Conservation (phyloP, 2,888 invertebrate species). For the Stramonita haemastoma region DNA sequence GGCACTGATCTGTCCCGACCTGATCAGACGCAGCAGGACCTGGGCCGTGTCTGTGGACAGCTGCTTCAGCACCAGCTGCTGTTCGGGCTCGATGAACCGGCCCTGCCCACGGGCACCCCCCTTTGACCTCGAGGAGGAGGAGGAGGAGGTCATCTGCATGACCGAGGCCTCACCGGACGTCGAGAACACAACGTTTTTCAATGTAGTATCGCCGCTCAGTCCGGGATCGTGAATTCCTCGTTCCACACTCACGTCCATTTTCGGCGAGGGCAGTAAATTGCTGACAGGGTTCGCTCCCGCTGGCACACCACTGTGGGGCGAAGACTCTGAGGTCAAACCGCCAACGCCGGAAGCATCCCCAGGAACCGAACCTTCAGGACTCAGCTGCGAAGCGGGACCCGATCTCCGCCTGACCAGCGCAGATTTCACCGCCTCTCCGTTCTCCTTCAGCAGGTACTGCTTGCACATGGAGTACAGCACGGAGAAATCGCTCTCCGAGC, state of each 20-base stretch:
- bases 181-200: neutral
- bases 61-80: constrained; percentile 38
- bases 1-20: constrained; percentile 17
- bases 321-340: neutral
- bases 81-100: neutral
- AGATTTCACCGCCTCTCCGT: constrained; percentile 32
- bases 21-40: constrained; percentile 33
- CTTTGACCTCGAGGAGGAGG: too few relatives aligned
- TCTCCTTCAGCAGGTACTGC: constrained; percentile 40
- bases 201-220: neutral
- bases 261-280: neutral
- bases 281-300: neutral
- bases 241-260: neutral
- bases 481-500: constrained; percentile 64
- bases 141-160: neutral
- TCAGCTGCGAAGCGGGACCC: neutral
- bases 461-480: constrained; percentile 52
- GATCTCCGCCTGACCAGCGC: constrained; percentile 33
- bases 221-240: neutral
- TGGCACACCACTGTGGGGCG: neutral
- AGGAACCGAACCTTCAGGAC: neutral
- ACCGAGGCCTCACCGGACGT: neutral
- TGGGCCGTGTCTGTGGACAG: constrained; percentile 33
- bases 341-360: neutral
- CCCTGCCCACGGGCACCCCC: neutral